phyloP scores from a whole-genome alignment of 2,797 vertebrate genomes.

The Chiloscyllium punctatum region DNA sequence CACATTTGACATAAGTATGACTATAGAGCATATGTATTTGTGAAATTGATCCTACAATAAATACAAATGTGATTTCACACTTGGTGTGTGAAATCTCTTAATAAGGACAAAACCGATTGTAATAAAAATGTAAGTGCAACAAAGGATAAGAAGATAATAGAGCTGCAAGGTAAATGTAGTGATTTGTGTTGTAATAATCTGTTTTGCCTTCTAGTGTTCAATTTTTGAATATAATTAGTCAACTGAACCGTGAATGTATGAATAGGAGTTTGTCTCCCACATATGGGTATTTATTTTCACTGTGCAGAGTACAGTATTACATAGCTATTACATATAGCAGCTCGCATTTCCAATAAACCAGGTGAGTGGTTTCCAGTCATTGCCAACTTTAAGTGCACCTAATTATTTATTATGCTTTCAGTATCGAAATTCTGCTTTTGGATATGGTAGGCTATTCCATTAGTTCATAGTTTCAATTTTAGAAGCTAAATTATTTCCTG shows the following conservation, averaged over 20 bases:
- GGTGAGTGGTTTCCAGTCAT: background rate
- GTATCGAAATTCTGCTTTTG: background rate
- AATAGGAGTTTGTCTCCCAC: background rate
- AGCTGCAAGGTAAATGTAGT: background rate
- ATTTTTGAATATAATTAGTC: background rate
- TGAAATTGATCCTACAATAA: background rate
- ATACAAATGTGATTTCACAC: background rate
- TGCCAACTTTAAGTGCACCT: background rate
- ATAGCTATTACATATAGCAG: background rate
- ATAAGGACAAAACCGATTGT: background rate
- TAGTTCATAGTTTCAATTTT: background rate
- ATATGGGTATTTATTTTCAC: background rate
- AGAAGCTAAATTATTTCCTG: slow-evolving; percentile 4
- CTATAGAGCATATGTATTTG: background rate
- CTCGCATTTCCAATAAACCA: background rate
- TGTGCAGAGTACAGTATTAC: background rate
- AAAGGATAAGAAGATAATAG: background rate
- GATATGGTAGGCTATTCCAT: background rate
- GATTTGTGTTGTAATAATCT: background rate
- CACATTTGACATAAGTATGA: background rate
- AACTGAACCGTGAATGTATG: background rate
- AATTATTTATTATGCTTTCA: background rate
- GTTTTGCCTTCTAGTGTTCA: background rate
- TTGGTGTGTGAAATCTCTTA: background rate
- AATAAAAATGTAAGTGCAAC: background rate